Base-by-base conservation (phyloP, 2,113 vertebrate species). In the Corythornis vintsioides region DNA sequence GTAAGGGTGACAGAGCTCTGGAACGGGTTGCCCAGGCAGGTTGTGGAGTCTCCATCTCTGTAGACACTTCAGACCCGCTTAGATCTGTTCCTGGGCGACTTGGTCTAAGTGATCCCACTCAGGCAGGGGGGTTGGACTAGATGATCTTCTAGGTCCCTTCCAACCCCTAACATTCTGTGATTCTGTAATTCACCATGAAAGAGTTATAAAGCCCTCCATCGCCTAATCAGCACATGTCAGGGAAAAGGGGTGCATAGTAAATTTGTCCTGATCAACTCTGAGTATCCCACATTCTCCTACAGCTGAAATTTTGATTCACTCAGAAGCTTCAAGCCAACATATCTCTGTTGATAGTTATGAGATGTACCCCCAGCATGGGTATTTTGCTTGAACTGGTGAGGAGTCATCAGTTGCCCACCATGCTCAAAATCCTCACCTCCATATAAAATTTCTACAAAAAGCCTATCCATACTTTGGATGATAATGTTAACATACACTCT, bases 211-310 rank as follows among this genome's bases (percentile, higher is more conserved):
- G 31, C 29, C 28, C 76, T 86, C 66, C 66, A 7, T 42, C 43
- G 14, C 60, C 40, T 56, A 38, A 43, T 57, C 1, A 6, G 19
- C 15, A 43, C 0, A 0, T 15, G 7, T 60, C 56, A 56, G 38
- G 42, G 19, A 24, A 70, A 7, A 29, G 21, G 35, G 18, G 11
- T 28, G 45, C 7, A 15, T 45, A 31, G 7, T 35, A 57, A 67
- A 12, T n/a, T 65, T 66, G 67, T 13, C 42, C 47, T 55, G 42
- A 17, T 42, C n/a, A 55, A 4, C 28, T 86, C 64, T 63, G 19
- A 70, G 14, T 18, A 70, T 38, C 42, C 16, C 13, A 42, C 10
- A 6, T 4, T 59, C 11, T 81, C 69, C 28, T 52, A 80, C 26
- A 63, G 7, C 9, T 66, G 19, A 19, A 28, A 40, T 5, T 77